phyloP scores from a whole-genome alignment of 2,888 invertebrate genomes.

The Campoplex nolae region DNA sequence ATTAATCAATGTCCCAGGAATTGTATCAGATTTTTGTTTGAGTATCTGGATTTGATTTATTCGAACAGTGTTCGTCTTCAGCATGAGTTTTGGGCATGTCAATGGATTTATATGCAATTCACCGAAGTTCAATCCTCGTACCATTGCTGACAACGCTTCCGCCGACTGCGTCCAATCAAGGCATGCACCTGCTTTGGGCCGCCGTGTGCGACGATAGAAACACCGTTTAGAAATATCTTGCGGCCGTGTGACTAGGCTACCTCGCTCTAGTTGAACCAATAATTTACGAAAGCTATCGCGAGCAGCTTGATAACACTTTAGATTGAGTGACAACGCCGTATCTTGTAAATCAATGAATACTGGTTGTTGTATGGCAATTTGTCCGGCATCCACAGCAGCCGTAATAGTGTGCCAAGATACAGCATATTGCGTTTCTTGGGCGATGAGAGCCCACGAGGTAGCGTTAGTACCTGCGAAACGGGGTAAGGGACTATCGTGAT shows the following conservation, averaged over 20 bases:
- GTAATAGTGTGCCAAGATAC: constrained; percentile 23
- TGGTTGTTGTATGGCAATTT: constrained; percentile 22
- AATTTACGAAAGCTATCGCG: background rate
- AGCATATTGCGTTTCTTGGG: constrained; percentile 18
- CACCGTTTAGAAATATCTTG: constrained; percentile 8
- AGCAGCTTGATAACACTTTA: constrained; percentile 24
- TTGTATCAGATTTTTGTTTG: background rate
- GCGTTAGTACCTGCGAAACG: constrained; percentile 28
- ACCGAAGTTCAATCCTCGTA: constrained; percentile 19
- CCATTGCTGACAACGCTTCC: constrained; percentile 12
- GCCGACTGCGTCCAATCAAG: constrained; percentile 17
- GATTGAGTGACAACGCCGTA: constrained; percentile 25
- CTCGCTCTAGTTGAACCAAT: background rate
- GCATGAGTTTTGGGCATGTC: background rate
- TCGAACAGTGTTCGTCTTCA: background rate
- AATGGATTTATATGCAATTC: constrained; percentile 18
- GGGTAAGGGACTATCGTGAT: constrained; percentile 33
- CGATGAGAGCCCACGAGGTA: constrained; percentile 30
- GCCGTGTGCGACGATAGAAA: constrained; percentile 11
- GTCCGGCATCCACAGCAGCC: constrained; percentile 9
- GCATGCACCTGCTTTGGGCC: constrained; percentile 10
- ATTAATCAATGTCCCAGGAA: constrained; percentile 14
- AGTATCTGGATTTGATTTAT: background rate
- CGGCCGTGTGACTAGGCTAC: background rate
- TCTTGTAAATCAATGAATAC: constrained; percentile 11